Base-by-base conservation (phyloP, 2,113 vertebrate genomes). In the Trogon surrucura region DNA sequence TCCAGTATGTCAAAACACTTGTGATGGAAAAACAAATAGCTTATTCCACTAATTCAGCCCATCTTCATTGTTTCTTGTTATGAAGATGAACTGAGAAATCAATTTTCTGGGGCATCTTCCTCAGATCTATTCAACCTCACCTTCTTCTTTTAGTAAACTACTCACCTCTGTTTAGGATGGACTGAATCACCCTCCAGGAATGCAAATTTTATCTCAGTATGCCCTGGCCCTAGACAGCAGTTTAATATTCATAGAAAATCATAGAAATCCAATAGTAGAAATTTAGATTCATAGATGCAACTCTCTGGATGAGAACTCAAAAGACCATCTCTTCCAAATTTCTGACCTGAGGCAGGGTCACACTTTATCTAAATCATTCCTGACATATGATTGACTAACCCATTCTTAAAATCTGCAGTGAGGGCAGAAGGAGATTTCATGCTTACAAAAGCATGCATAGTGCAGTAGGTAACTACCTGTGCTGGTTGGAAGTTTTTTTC, bases 241-340 rank as follows among this genome's bases (percentile, higher is more conserved):
- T 67, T 97, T 88, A 94, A 86, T 91, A 95, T 97, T 97, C 83
- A 95, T 93, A 88, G 83, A 86, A 92, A 91, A 93, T 94, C 85
- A 45, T 22, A 80, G 69, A 75, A 94, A 83, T 88, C 19, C 91
- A 92, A 11, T 13, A 67, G 64, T 8, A 86, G 29, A 78, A 92
- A 67, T 74, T 83, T 58, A 92, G 80, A 92, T 74, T 80, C 3
- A 27, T 78, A 62, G 83, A 56, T 84, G 69, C 60, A 88, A 29
- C 17, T 66, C 22, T 90, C 64, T 74, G 60, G 56, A 87, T 32
- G 32, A 91, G 47, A 91, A 62, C 64, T 92, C 75, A 64, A 56
- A 93, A 78, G 79, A 70, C 47, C 72, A 94, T 64, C 25, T 78
- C 77, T 73, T n/a, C 61, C 80, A 85, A 10, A 4, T 73, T 94